phyloP scores from a whole-genome alignment of 2,797 vertebrate species.

The Falco columbarius region DNA sequence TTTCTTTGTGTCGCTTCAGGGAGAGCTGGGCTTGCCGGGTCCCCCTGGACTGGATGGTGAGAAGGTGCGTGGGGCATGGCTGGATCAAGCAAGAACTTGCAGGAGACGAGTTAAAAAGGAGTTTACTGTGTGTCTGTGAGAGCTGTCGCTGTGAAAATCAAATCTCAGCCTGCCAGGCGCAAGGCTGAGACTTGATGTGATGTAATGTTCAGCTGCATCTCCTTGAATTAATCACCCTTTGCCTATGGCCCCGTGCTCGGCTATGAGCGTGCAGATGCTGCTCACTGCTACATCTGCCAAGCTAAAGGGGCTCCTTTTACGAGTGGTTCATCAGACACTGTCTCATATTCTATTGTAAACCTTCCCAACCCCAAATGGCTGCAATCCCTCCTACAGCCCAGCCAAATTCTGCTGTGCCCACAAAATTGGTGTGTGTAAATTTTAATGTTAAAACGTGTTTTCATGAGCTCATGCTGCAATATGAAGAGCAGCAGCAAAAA shows the following conservation, averaged over 20 bases:
- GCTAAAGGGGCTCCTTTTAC: neutral
- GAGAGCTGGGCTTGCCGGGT: constrained; percentile 90
- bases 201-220: neutral
- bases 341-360: neutral
- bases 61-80: constrained; percentile 75
- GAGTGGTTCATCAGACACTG: neutral
- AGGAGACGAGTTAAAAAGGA: neutral
- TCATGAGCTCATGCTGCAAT: accelerated
- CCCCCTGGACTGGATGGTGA: constrained; percentile 87
- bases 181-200: neutral
- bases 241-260: neutral
- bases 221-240: neutral
- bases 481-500: accelerated
- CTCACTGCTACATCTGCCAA: accelerated
- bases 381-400: neutral
- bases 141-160: neutral
- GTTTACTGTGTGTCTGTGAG: neutral
- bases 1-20: constrained; percentile 73
- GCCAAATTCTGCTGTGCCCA: neutral
- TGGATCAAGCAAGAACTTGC: accelerated
- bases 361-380: neutral
- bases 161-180: neutral
- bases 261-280: neutral
- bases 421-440: neutral
- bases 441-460: neutral